A percentile compares a stretch with the other conserved stretches of the same genome.
phyloP scores from a whole-genome alignment of 2,888 invertebrate genomes.

The Parasteatoda lunata region DNA sequence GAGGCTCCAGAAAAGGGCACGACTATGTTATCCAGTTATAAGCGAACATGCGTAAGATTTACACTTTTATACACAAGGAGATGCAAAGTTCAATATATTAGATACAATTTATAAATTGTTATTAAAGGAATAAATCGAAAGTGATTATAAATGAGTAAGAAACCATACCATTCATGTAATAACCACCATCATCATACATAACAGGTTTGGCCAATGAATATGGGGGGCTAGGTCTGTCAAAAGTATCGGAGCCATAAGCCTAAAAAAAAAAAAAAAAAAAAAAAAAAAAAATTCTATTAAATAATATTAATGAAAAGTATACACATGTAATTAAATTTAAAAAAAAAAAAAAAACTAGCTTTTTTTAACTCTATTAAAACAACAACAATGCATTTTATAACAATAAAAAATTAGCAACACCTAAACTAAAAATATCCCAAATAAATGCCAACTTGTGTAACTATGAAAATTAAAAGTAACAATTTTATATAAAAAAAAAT shows the following conservation, averaged over 20 bases:
- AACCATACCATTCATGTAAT: slow-evolving; percentile 54
- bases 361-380: too few relatives aligned
- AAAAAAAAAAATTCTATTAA: not conserved
- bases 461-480: too few relatives aligned
- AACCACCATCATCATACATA: slow-evolving; percentile 47
- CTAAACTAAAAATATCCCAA: too few relatives aligned
- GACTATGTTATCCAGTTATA: not conserved
- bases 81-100: too few relatives aligned
- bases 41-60: not conserved
- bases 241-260: slow-evolving; percentile 42
- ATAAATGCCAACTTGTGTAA: too few relatives aligned
- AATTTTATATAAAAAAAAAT: too few relatives aligned
- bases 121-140: too few relatives aligned
- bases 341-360: too few relatives aligned
- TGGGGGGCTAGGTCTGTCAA: slow-evolving; percentile 54
- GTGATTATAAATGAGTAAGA: not conserved
- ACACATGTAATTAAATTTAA: not conserved
- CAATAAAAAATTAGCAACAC: too few relatives aligned
- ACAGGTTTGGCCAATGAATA: slow-evolving; percentile 50
- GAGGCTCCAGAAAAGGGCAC: too few relatives aligned
- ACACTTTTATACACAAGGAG: not conserved
- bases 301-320: not conserved
- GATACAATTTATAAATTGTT: too few relatives aligned
- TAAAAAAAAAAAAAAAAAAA: slow-evolving; percentile 8
- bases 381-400: too few relatives aligned